Evolutionary conservation across 53 echinoderm and acorn worm species (phyloP), one percentile per base, ranked within the genome.

Genomic region (Holothuria scabra): DNA sequence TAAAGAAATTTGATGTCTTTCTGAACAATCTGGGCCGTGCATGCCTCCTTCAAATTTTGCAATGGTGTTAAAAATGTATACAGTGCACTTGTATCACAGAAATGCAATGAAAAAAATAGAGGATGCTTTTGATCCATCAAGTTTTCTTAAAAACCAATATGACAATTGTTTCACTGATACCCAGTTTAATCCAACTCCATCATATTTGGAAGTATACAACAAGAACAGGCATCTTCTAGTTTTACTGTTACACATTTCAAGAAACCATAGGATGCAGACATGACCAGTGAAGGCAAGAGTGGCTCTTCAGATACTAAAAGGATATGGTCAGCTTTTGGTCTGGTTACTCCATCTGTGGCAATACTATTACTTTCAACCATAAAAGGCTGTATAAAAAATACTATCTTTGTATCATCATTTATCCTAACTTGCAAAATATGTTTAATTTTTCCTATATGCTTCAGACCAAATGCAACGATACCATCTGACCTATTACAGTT

Each of bases 181-280:
- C 5, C 44, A 44, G 44, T 66, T 26, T 66, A 75, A 75, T 75
- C 56, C 4, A 75, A 49, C 23, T 75, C 28, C 2, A 75, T 56
- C 76, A 75, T 75, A 75, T 75, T 75, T 22, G 76, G n/a, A 0
- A 75, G 24, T 9, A 56, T 26, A 52, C 76, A 75, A 52, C 76
- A 75, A 49, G 7, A 75, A 28, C 20, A 20, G 11, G 24, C 28
- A 49, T 75, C 55, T 20, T 75, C 55, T 21, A 52, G 52, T 24
- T 9, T 0, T 0, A 86, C 65, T 56, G 61, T 64, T 37, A 86
- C 86, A 65, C 59, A 79, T 66, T 79, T 79, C 22, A 41, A 30
- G 24, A 57, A 57, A 29, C 58, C n/a, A 25, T 18, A 81, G 1
- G 62, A 62, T 8, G 22, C 60, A 14, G 81, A 60, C 60, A 81